phyloP scores from a whole-genome alignment of 2,888 invertebrate genomes.

The Campoplex capitator region DNA sequence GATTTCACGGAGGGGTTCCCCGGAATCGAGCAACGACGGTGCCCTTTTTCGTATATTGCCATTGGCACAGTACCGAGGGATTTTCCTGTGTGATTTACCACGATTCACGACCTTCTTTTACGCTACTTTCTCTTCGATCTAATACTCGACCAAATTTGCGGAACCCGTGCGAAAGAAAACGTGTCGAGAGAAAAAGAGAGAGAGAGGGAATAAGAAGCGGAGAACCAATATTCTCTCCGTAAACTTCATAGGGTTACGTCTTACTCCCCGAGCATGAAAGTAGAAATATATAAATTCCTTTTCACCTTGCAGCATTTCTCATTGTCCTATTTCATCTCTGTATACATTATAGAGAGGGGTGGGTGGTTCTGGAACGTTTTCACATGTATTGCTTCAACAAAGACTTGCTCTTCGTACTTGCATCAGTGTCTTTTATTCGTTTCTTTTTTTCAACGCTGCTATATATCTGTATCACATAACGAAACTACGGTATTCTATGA shows the following conservation, averaged over 20 bases:
- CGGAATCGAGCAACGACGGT: constrained; percentile 22
- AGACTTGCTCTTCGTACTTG: not conserved
- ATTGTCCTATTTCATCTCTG: not conserved
- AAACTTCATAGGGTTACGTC: constrained; percentile 10
- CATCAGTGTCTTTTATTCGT: constrained; percentile 19
- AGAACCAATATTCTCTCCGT: not conserved
- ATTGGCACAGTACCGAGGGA: constrained; percentile 10
- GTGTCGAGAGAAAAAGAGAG: not conserved
- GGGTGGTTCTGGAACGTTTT: not conserved
- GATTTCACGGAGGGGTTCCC: constrained; percentile 38
- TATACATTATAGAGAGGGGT: not conserved
- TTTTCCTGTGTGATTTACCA: constrained; percentile 20
- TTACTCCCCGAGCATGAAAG: not conserved
- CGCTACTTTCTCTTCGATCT: constrained; percentile 37
- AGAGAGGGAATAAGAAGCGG: not conserved
- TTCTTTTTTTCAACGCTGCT: not conserved
- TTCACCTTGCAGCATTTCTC: not conserved
- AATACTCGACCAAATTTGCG: constrained; percentile 49
- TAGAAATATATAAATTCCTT: constrained; percentile 14
- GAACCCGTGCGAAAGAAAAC: constrained; percentile 38
- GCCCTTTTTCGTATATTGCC: constrained; percentile 17
- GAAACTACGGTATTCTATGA: not conserved
- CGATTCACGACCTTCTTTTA: constrained; percentile 23
- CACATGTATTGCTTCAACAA: constrained; percentile 53
- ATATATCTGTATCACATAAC: not conserved